Percentiles rank a stretch among this genome's conserved stretches.
Conservation (phyloP, 2,797 vertebrate species). For the Alexandromys oeconomus region DNA sequence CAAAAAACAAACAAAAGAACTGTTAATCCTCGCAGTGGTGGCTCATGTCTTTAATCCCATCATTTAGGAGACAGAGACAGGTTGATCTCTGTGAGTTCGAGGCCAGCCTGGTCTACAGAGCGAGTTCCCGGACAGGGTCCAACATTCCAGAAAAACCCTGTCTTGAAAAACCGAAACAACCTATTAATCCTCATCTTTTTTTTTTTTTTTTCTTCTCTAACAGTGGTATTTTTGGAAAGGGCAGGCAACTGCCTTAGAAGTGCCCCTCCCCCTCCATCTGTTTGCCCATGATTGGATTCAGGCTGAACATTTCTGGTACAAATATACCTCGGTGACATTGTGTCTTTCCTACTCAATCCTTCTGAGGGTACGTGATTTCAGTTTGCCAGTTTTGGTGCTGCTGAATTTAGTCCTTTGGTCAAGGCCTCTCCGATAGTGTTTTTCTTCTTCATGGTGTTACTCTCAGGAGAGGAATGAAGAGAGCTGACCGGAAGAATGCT, state of each 20-base stretch:
- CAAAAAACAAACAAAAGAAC: too few species aligned
- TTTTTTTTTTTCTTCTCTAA: conserved; percentile 8
- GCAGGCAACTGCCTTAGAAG: background rate
- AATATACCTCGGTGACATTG: background rate
- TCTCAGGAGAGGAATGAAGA: background rate
- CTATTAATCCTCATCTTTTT: background rate
- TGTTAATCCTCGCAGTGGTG: too few species aligned
- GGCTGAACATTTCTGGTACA: background rate
- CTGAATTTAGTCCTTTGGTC: conserved; percentile 38
- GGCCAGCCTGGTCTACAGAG: too few species aligned
- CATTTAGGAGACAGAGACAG: too few species aligned
- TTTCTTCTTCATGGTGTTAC: conserved; percentile 1
- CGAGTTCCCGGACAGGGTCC: too few species aligned
- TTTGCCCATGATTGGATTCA: background rate
- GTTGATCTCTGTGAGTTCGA: too few species aligned
- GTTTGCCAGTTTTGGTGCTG: background rate
- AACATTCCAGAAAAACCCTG: too few species aligned
- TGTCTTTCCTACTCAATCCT: background rate
- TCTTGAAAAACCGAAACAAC: too few species aligned
- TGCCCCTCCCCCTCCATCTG: background rate
- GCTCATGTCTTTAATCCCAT: too few species aligned
- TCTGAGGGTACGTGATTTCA: background rate
- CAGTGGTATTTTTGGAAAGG: background rate
- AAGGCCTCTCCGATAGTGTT: background rate
- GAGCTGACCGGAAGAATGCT: background rate